Base-by-base conservation (phyloP, 2,888 invertebrate genomes). In the Terebella lapidaria region DNA sequence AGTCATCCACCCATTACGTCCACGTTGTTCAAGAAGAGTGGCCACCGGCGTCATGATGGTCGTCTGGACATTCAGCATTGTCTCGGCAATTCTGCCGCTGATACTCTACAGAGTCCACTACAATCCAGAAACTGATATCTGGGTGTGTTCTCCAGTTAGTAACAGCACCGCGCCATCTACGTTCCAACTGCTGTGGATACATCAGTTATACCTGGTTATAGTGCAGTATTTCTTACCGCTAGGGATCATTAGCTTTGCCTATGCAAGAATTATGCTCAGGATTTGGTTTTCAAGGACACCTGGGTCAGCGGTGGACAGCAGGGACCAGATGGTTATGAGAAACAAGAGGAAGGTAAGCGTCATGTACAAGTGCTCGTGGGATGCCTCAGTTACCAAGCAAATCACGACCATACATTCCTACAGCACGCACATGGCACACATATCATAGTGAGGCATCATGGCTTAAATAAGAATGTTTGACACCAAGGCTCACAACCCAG, bases 251-350 rank as follows among this genome's bases (percentile, higher is more conserved):
- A 87, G 89, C 56, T 89, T 87, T 74, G 90, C 91, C 18, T 93
- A 93, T 79, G 86, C 85, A 51, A 84, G 90, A 73, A 90, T 92
- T 86, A 89, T 89, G 0, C 84, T 88, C 71, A 87, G 87, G 68
- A 83, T 92, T 29, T 91, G 91, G 90, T 88, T 90, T 2, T 87
- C 88, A 2, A 84, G 86, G 53, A 87, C 89, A 1, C 91, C 91
- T 0, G 91, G 91, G 3, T 89, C 89, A 73, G 89, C 89, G 0
- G 87, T 89, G 71, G 88, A 89, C 76, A 85, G 85, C 18, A 83
- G 90, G 26, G 91, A 91, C 71, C 88, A 89, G n/a, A 87, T 87
- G 59, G 84, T 91, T 60, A 86, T 89, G 81, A 87, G 86, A 71
- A 92, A 92, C 75, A 91, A 90, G 76, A 89, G 89, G 74, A 90